A percentile compares a stretch with the other conserved stretches of the same genome.
Conservation (phyloP, 1,140 invertebrate genomes). For the Cyclargus thomasi region DNA sequence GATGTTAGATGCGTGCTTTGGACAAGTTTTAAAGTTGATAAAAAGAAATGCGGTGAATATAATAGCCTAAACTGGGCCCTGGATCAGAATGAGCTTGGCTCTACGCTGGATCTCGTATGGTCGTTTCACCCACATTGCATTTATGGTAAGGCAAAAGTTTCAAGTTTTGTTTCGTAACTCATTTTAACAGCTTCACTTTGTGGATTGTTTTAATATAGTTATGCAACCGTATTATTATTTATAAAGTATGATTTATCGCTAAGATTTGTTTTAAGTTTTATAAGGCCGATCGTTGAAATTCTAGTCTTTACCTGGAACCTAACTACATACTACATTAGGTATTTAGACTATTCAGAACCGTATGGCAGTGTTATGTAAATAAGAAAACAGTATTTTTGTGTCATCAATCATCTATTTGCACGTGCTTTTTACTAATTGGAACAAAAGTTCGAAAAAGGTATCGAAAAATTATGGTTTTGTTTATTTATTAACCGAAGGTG, state of each 20-base stretch:
- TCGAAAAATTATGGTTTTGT: no score
- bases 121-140: conserved; percentile 64
- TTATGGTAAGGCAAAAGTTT: conserved; percentile 73
- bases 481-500: no score
- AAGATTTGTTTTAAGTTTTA: no score
- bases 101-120: conserved; percentile 47
- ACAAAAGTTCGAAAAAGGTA: no score
- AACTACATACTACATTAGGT: no score
- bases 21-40: conserved; percentile 51
- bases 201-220: neutral
- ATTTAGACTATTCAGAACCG: neutral
- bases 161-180: conserved; percentile 66
- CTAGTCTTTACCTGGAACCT: no score
- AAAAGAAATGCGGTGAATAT: conserved; percentile 63
- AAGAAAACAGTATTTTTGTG: neutral
- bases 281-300: no score
- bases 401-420: neutral
- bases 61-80: conserved; percentile 60
- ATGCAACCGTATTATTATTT: neutral
- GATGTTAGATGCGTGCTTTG: conserved; percentile 62
- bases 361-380: neutral
- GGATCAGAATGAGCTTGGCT: conserved; percentile 57
- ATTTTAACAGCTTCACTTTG: neutral
- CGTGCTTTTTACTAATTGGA: neutral
- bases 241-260: neutral